Percentiles rank a stretch among this genome's conserved stretches.
Conservation (phyloP, 2,113 vertebrate species). For the Phylloscopus whistleri region DNA sequence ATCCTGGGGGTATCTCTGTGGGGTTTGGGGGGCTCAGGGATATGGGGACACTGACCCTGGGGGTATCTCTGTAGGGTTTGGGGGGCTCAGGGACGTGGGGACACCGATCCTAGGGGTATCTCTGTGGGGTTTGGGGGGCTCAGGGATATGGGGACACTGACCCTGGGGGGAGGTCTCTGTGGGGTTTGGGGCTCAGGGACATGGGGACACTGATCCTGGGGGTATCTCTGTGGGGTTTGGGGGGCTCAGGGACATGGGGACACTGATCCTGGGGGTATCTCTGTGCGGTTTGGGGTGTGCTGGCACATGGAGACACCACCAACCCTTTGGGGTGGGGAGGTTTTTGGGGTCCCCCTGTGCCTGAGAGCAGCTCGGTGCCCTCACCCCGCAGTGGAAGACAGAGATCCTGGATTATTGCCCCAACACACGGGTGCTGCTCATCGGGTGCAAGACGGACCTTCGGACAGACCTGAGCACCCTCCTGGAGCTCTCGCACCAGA, state of each 20-base stretch:
- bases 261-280: fast-evolving
- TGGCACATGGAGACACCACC: no score
- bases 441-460: slow-evolving; percentile 92
- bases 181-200: not conserved
- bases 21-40: no score
- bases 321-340: not conserved
- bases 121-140: not conserved
- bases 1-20: not conserved
- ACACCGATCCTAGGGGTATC: fast-evolving
- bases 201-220: not conserved
- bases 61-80: no score
- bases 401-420: slow-evolving; percentile 94
- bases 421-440: slow-evolving; percentile 86
- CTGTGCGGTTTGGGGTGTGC: no score
- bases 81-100: no score
- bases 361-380: not conserved
- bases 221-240: no score
- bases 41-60: no score
- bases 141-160: not conserved
- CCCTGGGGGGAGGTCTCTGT: fast-evolving
- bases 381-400: slow-evolving; percentile 84
- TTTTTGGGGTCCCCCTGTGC: not conserved
- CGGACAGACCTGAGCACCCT: slow-evolving; percentile 93
- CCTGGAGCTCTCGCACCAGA: slow-evolving; percentile 94
- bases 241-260: not conserved